These are phyloP conservation scores for Herpailurus yagouaroundi DNA, from an alignment of 2,113 vertebrate genomes.

Conservation along the genomic window DNA sequence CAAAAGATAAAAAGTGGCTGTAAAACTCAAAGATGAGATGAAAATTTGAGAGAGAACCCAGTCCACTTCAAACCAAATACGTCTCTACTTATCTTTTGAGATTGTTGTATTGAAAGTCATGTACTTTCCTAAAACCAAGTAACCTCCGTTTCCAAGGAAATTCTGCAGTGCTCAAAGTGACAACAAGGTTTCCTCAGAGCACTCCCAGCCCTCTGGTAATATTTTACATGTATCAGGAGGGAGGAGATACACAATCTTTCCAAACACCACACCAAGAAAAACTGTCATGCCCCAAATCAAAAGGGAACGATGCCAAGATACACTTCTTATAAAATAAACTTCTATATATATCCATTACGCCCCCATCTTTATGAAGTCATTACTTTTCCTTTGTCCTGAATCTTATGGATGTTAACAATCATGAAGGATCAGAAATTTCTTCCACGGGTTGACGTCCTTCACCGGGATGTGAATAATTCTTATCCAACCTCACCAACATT, in stretches of 20 bases:
- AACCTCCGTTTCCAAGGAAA: neutral
- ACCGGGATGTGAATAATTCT: neutral
- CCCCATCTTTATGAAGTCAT: neutral
- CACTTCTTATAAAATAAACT: neutral
- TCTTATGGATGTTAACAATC: neutral
- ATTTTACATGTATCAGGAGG: neutral
- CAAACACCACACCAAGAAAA: neutral
- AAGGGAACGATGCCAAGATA: neutral
- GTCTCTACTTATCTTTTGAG: neutral
- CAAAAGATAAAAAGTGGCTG: neutral
- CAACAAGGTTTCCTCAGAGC: neutral
- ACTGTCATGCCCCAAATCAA: neutral
- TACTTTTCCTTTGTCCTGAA: neutral
- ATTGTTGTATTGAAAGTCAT: neutral
- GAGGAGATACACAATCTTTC: neutral
- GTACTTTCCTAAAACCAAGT: neutral
- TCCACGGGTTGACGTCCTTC: neutral
- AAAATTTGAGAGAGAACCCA: neutral
- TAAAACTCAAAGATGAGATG: slow-evolving; percentile 11
- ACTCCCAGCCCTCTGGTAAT: neutral
- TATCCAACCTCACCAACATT: neutral
- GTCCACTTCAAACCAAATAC: slow-evolving; percentile 22
- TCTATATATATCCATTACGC: neutral
- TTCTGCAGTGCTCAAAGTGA: neutral
- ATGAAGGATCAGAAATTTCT: neutral